Base-by-base conservation (phyloP, 2,888 invertebrate species). In the Mesoligia furuncula region DNA sequence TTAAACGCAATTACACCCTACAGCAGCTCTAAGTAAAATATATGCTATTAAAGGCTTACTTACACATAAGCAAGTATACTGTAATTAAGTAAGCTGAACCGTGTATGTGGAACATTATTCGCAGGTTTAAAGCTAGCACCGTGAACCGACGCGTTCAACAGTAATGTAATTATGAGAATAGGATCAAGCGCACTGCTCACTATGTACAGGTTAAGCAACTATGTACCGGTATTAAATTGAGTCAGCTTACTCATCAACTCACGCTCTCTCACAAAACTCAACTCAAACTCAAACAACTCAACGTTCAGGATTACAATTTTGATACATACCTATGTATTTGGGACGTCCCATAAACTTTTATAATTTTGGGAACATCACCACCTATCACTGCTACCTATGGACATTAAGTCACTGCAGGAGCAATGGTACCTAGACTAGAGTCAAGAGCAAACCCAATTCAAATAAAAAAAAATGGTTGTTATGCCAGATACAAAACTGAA, bases 101-200 rank as follows among this genome's bases (percentile, higher is more conserved):
- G 77, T 74, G 74, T 78, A 83, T 75, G 73, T 73, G 75, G 48
- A 85, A 84, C 73, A 77, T 84, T 85, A 86, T 84, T 81, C 76
- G 79, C 70, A 73, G 80, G 80, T 80, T 84, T 86, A 83, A 57
- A 83, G 77, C 77, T 73, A 73, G 83, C 13, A 75, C 73, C 75
- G 65, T 87, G 75, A 81, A 83, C 77, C 66, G 83, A 85, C 85
- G 77, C 85, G 78, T 81, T 80, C 78, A 81, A 65, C 77, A 75
- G 77, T 82, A 82, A 81, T 69, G 81, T 77, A 81, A 88, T 87
- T 85, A 88, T 79, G 75, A 79, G 79, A 80, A 79, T 81, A 80
- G 79, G 78, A 87, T 87, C 84, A 81, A 79, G 78, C 85, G 51
- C 74, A 72, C 79, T 78, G 80, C 72, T 70, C 45, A 36, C 69